phyloP scores from a whole-genome alignment of 2,797 vertebrate species.

The Podarcis lilfordi region DNA sequence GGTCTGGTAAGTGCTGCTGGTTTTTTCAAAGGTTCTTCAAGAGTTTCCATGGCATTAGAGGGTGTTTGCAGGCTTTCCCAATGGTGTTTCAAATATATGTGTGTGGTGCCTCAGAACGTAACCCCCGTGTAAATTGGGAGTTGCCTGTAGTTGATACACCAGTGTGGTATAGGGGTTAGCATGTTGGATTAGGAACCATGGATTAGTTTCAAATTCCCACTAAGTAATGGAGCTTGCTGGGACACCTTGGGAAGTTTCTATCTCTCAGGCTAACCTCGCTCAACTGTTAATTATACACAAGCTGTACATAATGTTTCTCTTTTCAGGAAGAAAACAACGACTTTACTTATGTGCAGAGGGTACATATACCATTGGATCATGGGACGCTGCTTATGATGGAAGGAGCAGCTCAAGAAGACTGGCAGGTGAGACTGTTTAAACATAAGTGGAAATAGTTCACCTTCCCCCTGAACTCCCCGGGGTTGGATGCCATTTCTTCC shows the following conservation, averaged over 20 bases:
- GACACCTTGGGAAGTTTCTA: background rate
- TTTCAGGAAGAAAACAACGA: slow-evolving; percentile 89
- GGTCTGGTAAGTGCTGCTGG: too few relatives aligned
- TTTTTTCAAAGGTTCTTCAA: too few relatives aligned
- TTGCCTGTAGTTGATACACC: too few relatives aligned
- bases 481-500: background rate
- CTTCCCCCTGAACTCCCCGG: background rate
- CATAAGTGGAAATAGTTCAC: rapidly evolving
- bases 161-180: too few relatives aligned
- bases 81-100: too few relatives aligned
- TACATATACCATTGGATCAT: slow-evolving; percentile 87
- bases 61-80: too few relatives aligned
- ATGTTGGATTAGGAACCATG: background rate
- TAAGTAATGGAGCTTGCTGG: background rate
- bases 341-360: slow-evolving; percentile 86
- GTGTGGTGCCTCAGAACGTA: too few relatives aligned
- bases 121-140: too few relatives aligned
- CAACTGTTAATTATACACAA: background rate
- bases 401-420: slow-evolving; percentile 92
- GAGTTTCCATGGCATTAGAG: too few relatives aligned
- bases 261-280: background rate
- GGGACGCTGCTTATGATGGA: slow-evolving; percentile 94
- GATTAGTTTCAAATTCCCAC: background rate
- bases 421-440: slow-evolving; percentile 85
- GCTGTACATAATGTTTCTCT: slow-evolving; percentile 15